These are phyloP conservation scores for Rostratula benghalensis DNA, from an alignment of 2,113 vertebrate genomes.

Conservation along the genomic window DNA sequence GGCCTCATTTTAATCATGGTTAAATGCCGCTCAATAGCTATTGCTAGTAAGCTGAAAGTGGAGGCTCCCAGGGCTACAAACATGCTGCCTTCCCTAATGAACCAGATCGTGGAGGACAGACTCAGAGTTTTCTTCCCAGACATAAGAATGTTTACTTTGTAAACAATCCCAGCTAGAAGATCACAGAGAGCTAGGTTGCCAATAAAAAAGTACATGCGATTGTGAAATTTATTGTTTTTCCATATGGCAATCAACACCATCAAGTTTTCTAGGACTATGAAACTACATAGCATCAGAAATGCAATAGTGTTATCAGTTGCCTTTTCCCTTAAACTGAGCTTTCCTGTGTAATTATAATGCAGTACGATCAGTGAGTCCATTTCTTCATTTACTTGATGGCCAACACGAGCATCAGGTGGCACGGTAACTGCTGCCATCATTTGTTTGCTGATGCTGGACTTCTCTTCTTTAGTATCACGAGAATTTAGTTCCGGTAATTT, in stretches of 20 bases:
- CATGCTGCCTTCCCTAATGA: constrained; percentile 93
- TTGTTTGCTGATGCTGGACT: not conserved
- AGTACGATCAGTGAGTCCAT: constrained; percentile 72
- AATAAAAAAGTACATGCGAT: constrained; percentile 98
- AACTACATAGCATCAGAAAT: constrained; percentile 87
- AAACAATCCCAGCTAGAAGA: constrained; percentile 87
- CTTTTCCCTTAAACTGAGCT: constrained; percentile 76
- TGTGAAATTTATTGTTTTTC: constrained; percentile 94
- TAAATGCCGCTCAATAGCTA: constrained; percentile 94
- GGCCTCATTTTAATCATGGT: constrained; percentile 99
- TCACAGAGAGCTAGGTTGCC: constrained; percentile 96
- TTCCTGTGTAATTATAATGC: constrained; percentile 94
- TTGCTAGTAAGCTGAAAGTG: constrained; percentile 92
- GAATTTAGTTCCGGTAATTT: constrained; percentile 5
- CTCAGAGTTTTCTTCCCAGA: constrained; percentile 88
- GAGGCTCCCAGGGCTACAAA: constrained; percentile 92
- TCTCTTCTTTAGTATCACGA: not conserved
- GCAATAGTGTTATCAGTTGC: constrained; percentile 65
- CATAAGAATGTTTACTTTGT: constrained; percentile 91
- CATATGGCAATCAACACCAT: constrained; percentile 93
- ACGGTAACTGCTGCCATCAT: constrained; percentile 54
- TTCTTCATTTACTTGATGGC: constrained; percentile 26
- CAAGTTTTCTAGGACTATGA: constrained; percentile 93
- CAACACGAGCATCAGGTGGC: not conserved
- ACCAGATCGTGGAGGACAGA: constrained; percentile 87